phyloP scores from a whole-genome alignment of 1,140 invertebrate species.

The Drosophila setifemur region DNA sequence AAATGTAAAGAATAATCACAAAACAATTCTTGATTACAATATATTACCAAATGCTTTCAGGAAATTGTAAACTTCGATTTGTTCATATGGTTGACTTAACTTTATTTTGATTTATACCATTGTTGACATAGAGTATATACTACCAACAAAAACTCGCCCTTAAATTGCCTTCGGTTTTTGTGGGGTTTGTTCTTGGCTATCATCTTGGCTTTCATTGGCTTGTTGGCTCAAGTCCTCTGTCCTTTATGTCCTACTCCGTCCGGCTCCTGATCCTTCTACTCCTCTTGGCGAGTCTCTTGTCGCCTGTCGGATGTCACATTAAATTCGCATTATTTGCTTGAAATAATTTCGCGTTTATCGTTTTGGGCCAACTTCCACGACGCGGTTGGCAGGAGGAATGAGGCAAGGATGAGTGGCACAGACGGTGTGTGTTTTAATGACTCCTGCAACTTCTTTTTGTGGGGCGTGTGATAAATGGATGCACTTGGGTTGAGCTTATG shows the following conservation, averaged over 20 bases:
- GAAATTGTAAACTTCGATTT: no score
- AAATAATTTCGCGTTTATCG: constrained; percentile 72
- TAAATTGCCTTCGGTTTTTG: constrained; percentile 3
- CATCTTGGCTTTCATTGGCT: constrained; percentile 48
- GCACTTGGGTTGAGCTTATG: constrained; percentile 18
- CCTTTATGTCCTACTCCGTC: no score
- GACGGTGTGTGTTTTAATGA: constrained; percentile 38
- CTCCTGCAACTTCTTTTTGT: constrained; percentile 39
- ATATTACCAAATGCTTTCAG: no score
- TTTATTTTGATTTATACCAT: no score
- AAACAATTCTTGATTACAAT: no score
- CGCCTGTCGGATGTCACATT: constrained; percentile 74
- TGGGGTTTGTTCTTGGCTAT: constrained; percentile 6
- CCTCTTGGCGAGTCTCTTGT: constrained; percentile 42
- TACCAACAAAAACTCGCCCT: not conserved
- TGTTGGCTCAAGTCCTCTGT: constrained; percentile 11
- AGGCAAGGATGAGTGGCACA: not conserved
- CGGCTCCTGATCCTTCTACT: not conserved
- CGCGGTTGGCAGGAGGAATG: constrained; percentile 6
- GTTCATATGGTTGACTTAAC: no score
- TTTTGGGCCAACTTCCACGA: constrained; percentile 10
- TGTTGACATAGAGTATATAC: constrained; percentile 20
- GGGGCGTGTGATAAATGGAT: constrained; percentile 45
- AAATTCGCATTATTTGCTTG: constrained; percentile 76
- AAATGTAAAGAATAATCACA: no score